These are phyloP conservation scores for Ardeotis arabs DNA, from an alignment of 2,113 vertebrate genomes.

Conservation along the genomic window DNA sequence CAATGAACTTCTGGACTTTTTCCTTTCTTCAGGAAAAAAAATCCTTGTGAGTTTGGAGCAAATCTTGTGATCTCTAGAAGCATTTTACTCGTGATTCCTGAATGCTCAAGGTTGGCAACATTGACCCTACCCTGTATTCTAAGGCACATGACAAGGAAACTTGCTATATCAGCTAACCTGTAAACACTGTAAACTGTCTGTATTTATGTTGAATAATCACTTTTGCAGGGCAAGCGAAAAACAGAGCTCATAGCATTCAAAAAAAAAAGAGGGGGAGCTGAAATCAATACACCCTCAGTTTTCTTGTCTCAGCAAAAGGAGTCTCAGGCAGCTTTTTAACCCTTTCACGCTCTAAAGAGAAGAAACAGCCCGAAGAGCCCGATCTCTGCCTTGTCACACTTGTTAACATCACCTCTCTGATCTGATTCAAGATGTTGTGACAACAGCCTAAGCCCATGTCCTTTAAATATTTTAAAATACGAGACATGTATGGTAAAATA, in stretches of 20 bases:
- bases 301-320: constrained; percentile 57
- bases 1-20: background rate
- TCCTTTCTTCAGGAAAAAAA: background rate
- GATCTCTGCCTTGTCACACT: background rate
- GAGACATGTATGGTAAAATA: background rate
- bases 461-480: background rate
- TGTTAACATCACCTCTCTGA: background rate
- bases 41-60: accelerated
- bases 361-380: background rate
- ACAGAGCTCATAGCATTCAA: background rate
- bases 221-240: constrained; percentile 54
- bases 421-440: background rate
- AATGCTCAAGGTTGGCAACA: constrained; percentile 11
- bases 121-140: background rate
- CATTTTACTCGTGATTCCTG: background rate
- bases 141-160: constrained; percentile 20
- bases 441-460: background rate
- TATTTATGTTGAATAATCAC: constrained; percentile 66
- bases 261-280: background rate
- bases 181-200: constrained; percentile 60
- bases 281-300: constrained; percentile 56
- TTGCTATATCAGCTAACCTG: constrained; percentile 61
- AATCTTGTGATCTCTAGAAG: background rate
- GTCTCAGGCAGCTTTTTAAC: constrained; percentile 26
- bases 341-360: background rate